phyloP scores from a whole-genome alignment of 2,113 vertebrate species.

The Chaenocephalus aceratus region DNA sequence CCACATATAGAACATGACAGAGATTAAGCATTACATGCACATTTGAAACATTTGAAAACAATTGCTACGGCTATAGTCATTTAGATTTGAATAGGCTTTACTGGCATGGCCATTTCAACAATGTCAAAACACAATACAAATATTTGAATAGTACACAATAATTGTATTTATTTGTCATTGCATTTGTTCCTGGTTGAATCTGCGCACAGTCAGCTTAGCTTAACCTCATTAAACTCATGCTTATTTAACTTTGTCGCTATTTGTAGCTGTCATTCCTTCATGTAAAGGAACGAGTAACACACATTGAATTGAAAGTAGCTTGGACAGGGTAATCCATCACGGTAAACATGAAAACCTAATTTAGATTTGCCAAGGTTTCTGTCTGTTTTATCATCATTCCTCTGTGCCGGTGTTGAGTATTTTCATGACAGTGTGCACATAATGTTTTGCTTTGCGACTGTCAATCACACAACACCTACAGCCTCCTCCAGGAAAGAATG shows the following conservation, averaged over 20 bases:
- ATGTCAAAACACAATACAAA: too few species aligned
- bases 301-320: background rate
- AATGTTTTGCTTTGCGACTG: slow-evolving; percentile 21
- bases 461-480: slow-evolving; percentile 30
- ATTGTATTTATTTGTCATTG: background rate
- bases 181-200: slow-evolving; percentile 11
- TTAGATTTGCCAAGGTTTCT: slow-evolving; percentile 33
- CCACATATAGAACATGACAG: background rate
- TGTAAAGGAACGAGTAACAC: slow-evolving; percentile 1
- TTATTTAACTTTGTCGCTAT: background rate
- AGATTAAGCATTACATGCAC: background rate
- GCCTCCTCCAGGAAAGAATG: slow-evolving; percentile 24
- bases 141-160: background rate
- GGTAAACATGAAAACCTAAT: slow-evolving; percentile 22
- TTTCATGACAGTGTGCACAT: slow-evolving; percentile 7
- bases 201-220: slow-evolving; percentile 9
- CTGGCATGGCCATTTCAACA: too few species aligned
- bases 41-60: background rate
- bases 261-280: slow-evolving; percentile 18
- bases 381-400: slow-evolving; percentile 13
- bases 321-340: slow-evolving; percentile 37
- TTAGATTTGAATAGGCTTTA: too few species aligned
- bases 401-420: slow-evolving; percentile 18
- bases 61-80: background rate
- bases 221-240: background rate